Evolutionary conservation across 2,888 invertebrate species (phyloP).

Genomic region (Tenthredo distinguenda): DNA sequence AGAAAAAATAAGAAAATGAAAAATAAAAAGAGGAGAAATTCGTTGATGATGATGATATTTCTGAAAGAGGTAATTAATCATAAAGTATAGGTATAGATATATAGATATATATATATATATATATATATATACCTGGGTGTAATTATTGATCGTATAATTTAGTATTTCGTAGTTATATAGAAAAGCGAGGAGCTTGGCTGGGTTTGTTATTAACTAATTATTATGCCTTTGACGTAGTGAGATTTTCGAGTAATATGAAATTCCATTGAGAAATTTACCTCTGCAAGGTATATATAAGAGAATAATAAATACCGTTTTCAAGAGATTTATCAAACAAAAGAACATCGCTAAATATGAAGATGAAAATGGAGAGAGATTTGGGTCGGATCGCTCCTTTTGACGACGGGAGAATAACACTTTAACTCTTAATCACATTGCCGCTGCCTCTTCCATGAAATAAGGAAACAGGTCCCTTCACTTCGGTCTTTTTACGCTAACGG

Average conservation of each 20-base stretch:
- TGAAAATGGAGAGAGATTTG: constrained; percentile 36
- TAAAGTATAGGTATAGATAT: background rate
- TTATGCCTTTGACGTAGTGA: background rate
- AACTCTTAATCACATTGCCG: constrained; percentile 47
- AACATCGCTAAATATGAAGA: constrained; percentile 29
- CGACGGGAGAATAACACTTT: constrained; percentile 43
- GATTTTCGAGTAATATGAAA: constrained; percentile 23
- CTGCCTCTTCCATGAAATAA: constrained; percentile 36
- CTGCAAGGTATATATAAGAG: background rate
- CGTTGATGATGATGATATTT: background rate
- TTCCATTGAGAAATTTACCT: constrained; percentile 3
- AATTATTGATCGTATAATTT: background rate
- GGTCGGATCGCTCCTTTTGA: constrained; percentile 6
- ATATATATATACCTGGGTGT: background rate
- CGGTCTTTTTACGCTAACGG: background rate
- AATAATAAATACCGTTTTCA: constrained; percentile 43
- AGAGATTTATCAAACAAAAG: constrained; percentile 41
- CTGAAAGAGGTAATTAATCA: background rate
- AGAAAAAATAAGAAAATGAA: background rate
- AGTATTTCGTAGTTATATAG: background rate
- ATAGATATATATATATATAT: too few species aligned
- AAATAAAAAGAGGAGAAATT: background rate
- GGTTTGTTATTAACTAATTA: constrained; percentile 30
- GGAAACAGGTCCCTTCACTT: constrained; percentile 17
- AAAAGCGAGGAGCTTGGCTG: background rate